Evolutionary conservation across 2,888 invertebrate genomes (phyloP), one percentile per base, ranked within the genome.

Genomic region (Torymus tubicola): DNA sequence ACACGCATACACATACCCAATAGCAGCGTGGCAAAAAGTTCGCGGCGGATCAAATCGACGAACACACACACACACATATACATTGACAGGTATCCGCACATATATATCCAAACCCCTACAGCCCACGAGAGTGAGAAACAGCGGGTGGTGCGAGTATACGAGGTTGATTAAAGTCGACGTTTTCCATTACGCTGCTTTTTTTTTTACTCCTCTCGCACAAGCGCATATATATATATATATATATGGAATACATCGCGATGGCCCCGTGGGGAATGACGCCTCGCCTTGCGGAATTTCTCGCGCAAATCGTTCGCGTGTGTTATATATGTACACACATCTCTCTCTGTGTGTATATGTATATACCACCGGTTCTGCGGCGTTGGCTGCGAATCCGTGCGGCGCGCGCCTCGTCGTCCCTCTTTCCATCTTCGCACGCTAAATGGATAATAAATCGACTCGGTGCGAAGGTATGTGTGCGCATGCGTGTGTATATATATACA

Each of bases 161-260:
- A 52, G 60, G 77, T 81, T 81, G 81, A 81, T 81, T 78, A 81
- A 81, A 81, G 81, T 78, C 67, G 81, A 81, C 81, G 78, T 81
- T 81, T 81, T 81, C 81, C 81, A 81, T 81, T 81, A 81, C 64
- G 71, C 52, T 10, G 60, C 61, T 74, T 75, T 78, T 73, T 31
- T 31, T 31, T 2, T 31, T 8, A 2, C 31, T 31, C 31, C 31
- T 31, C 31, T 68, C 72, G 31, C 58, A 52, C 67, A n/a, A n/a
- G 50, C 16, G 18, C 21, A 13, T 1, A 3, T 31, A 31, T 31
- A 31, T 31, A 31, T 3, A 8, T 31, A 31, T 8, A 31, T 31
- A n/a, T n/a, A n/a, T n/a, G n/a, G 13, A 12, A 24, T 42, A 18
- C 57, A 18, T 60, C 73, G 68, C 64, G 63, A 50, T 18, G 21